These are phyloP conservation scores for Anarhynchus alexandrinus DNA, from an alignment of 2,113 vertebrate genomes.

Conservation along the genomic window DNA sequence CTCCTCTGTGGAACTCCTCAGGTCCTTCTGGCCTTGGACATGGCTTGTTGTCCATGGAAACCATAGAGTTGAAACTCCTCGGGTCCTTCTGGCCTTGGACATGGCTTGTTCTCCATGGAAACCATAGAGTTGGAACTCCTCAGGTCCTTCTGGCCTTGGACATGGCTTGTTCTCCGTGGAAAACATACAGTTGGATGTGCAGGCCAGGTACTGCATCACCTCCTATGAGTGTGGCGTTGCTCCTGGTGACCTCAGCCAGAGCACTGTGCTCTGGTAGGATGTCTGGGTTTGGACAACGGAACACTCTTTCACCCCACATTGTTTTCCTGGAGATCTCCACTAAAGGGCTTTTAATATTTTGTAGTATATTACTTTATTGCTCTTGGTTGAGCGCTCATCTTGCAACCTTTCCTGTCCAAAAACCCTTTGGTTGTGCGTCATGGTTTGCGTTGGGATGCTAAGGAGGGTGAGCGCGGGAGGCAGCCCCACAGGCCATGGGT, in stretches of 20 bases:
- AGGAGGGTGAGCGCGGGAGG: accelerated
- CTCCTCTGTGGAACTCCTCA: not conserved
- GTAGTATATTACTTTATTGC: not conserved
- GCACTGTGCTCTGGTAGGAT: accelerated
- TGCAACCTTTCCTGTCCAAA: not conserved
- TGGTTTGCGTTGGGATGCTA: accelerated
- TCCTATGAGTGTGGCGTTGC: accelerated
- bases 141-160: not conserved
- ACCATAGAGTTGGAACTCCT: too few relatives aligned
- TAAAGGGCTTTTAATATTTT: not conserved
- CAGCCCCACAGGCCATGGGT: not conserved
- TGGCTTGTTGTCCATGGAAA: not conserved
- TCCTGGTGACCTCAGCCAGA: not conserved
- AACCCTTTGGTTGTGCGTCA: not conserved
- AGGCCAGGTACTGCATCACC: not conserved
- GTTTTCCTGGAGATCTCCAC: not conserved
- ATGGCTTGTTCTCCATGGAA: too few relatives aligned
- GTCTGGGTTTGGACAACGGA: not conserved
- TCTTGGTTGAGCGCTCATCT: not conserved
- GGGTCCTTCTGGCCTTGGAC: too few relatives aligned
- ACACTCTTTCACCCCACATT: accelerated
- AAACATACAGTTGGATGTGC: accelerated
- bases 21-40: not conserved
- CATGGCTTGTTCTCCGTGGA: not conserved
- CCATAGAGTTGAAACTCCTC: too few relatives aligned